Base-by-base conservation (phyloP, 2,113 vertebrate species). In the Chloebia gouldiae region DNA sequence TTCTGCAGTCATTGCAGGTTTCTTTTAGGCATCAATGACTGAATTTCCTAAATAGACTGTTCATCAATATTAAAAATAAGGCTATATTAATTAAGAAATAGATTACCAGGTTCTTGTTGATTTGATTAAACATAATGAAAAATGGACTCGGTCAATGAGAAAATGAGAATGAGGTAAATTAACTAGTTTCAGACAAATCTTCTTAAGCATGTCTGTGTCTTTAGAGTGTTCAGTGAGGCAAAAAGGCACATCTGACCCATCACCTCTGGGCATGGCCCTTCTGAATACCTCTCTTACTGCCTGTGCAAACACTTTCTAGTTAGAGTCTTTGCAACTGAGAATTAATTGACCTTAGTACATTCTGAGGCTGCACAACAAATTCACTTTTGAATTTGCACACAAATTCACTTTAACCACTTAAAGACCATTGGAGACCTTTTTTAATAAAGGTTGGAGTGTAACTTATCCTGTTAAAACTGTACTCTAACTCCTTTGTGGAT, bases 61-160 rank as follows among this genome's bases (percentile, higher is more conserved):
- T 95, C 82, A 94, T 86, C 64, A 92, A 76, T 88, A 96, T 49
- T 80, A 69, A 71, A 95, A 68, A 69, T 59, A 51, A 83, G 33
- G 7, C 4, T 79, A 40, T 75, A 86, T 93, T 96, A 97, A 97
- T 96, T 93, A 91, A 56, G 81, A 93, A 90, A 90, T 81, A 91
- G 93, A 93, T 92, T 95, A 95, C 61, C 7, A 22, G 66, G 16
- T 59, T 81, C 84, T 71, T 93, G 50, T 73, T 79, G 72, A 77
- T 92, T 81, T 86, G 75, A 96, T 91, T 92, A 92, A 90, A 80
- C n/a, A 27, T 65, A 95, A 95, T 82, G 76, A 88, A 90, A 93
- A 90, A 91, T 33, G 12, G 22, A 92, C 42, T 77, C 7, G 9
- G 79, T 61, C 59, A 54, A 21, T 60, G 70, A 69, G 88, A 88